phyloP scores from a whole-genome alignment of 2,888 invertebrate species.

The Microctonus aethiopoides region DNA sequence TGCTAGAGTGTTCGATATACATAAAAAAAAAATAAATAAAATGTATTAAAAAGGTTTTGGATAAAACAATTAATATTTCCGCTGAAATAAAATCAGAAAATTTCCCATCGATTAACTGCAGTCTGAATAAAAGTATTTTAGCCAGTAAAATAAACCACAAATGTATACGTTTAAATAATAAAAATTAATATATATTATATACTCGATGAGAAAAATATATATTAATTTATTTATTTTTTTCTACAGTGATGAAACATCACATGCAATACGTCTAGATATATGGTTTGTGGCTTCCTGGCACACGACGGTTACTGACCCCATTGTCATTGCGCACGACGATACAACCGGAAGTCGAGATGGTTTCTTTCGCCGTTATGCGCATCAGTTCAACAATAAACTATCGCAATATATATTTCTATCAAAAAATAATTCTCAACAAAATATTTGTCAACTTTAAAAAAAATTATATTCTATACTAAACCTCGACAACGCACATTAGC shows the following conservation, averaged over 20 bases:
- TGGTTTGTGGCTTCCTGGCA: constrained; percentile 23
- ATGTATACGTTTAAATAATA: too few relatives aligned
- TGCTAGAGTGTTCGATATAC: too few relatives aligned
- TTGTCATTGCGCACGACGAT: constrained; percentile 22
- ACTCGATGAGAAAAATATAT: too few relatives aligned
- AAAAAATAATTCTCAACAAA: neutral
- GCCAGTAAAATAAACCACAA: too few relatives aligned
- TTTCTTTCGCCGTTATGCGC: neutral
- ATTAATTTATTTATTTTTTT: neutral
- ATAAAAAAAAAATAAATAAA: too few relatives aligned
- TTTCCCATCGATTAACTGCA: too few relatives aligned
- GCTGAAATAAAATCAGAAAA: too few relatives aligned
- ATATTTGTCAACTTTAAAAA: neutral
- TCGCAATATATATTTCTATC: neutral
- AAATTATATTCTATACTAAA: too few relatives aligned
- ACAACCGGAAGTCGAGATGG: constrained; percentile 18
- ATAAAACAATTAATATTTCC: too few relatives aligned
- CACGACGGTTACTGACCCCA: constrained; percentile 23
- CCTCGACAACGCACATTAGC: neutral
- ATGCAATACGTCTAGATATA: constrained; percentile 12
- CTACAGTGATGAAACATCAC: neutral
- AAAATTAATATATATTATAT: too few relatives aligned
- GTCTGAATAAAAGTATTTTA: too few relatives aligned
- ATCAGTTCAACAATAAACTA: neutral
- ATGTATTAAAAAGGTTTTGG: too few relatives aligned